phyloP scores from a whole-genome alignment of 2,113 vertebrate genomes.

The Amphiprion percula region DNA sequence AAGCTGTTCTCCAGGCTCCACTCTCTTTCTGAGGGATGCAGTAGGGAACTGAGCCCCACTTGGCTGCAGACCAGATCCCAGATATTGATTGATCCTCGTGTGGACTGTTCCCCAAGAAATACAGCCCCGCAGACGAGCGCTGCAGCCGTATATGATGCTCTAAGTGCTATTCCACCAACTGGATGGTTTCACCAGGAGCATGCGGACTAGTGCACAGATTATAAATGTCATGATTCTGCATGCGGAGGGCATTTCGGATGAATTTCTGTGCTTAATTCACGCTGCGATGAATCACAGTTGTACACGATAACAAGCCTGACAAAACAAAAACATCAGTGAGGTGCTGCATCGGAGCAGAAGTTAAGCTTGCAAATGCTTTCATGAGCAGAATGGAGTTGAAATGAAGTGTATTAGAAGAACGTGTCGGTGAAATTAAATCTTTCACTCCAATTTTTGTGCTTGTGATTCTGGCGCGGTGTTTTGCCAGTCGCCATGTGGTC shows the following conservation, averaged over 20 bases:
- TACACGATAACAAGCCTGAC: constrained; percentile 13
- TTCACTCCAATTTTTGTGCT: not conserved
- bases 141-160: not conserved
- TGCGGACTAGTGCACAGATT: not conserved
- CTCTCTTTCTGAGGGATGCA: constrained; percentile 21
- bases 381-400: not conserved
- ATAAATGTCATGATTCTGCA: constrained; percentile 22
- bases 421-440: not conserved
- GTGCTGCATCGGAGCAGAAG: not conserved
- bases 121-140: not conserved
- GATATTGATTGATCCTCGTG: constrained; percentile 47
- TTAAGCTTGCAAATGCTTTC: constrained; percentile 10
- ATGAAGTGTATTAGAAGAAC: constrained; percentile 3
- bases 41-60: constrained; percentile 19
- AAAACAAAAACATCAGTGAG: constrained; percentile 3
- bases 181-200: not conserved
- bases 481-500: constrained; percentile 54
- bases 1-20: not conserved
- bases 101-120: constrained; percentile 36
- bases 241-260: constrained; percentile 5
- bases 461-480: not conserved
- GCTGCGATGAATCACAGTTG: constrained; percentile 28
- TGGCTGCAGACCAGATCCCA: constrained; percentile 49
- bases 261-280: constrained; percentile 11
- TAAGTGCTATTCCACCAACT: not conserved